Conservation (phyloP, 2,888 invertebrate species). For the Andrena praecox region DNA sequence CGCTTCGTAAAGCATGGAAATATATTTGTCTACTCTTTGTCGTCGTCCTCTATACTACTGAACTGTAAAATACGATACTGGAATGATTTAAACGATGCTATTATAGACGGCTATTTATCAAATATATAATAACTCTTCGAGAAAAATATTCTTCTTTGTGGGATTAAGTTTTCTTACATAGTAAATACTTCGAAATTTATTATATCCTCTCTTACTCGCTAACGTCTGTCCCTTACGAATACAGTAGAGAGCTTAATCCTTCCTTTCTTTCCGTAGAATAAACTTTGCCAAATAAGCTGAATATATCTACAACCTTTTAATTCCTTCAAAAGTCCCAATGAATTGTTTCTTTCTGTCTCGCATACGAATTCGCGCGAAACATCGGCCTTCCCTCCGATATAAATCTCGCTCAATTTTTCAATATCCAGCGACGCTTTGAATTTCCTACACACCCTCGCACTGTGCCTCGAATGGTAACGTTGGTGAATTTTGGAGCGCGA, state of each 20-base stretch:
- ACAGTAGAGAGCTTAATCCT: neutral
- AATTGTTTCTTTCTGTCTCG: neutral
- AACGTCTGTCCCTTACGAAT: neutral
- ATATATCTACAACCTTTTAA: constrained; percentile 27
- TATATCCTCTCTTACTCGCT: neutral
- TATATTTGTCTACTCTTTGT: too few relatives aligned
- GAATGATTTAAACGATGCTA: constrained; percentile 43
- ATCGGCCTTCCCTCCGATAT: neutral
- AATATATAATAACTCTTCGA: constrained; percentile 6
- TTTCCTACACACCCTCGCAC: constrained; percentile 16
- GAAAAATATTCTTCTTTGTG: constrained; percentile 20
- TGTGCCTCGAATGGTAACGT: constrained; percentile 17
- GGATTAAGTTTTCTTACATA: neutral
- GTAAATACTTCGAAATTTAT: constrained; percentile 14
- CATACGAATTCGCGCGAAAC: neutral
- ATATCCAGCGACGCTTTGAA: neutral
- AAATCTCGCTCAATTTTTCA: neutral
- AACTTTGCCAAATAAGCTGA: neutral
- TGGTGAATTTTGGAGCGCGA: constrained; percentile 28
- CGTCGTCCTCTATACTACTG: neutral
- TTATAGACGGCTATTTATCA: constrained; percentile 16
- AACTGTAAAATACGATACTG: constrained; percentile 23
- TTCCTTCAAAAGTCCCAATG: neutral
- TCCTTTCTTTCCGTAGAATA: neutral
- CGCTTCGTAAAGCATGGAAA: constrained; percentile 1